phyloP scores from a whole-genome alignment of 2,888 invertebrate species.

The Physocephala rufipes region DNA sequence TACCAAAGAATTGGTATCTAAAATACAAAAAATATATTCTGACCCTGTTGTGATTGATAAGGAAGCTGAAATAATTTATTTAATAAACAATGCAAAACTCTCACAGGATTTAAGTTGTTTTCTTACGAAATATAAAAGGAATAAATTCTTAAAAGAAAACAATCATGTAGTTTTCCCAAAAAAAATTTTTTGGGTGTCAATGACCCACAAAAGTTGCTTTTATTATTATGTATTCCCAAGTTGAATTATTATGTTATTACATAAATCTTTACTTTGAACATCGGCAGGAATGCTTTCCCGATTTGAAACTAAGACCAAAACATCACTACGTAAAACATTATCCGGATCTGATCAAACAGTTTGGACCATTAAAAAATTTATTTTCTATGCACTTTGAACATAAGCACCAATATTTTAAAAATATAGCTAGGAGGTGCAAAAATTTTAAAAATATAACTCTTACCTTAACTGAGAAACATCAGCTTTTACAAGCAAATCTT shows the following conservation, averaged over 20 bases:
- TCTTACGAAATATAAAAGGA: conserved; percentile 5
- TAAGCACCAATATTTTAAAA: conserved; percentile 38
- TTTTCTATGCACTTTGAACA: conserved; percentile 35
- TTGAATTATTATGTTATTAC: conserved; percentile 30
- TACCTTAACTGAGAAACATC: conserved; percentile 22
- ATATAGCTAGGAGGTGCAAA: conserved; percentile 27
- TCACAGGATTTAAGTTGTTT: conserved; percentile 5
- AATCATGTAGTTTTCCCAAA: conserved; percentile 3
- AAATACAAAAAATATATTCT: conserved; percentile 1
- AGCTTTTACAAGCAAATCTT: conserved; percentile 26
- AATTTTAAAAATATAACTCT: conserved; percentile 32
- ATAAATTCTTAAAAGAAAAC: background rate
- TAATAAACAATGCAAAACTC: conserved; percentile 1
- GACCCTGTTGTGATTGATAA: conserved; percentile 7
- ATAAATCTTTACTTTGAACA: conserved; percentile 35
- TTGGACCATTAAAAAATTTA: conserved; percentile 37
- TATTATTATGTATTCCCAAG: conserved; percentile 16
- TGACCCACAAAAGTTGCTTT: conserved; percentile 5
- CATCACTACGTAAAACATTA: conserved; percentile 39
- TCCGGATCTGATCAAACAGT: conserved; percentile 37
- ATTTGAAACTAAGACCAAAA: conserved; percentile 33
- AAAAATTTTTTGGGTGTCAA: conserved; percentile 1
- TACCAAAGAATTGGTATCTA: background rate
- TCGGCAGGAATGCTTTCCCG: conserved; percentile 31
- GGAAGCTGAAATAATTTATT: conserved; percentile 1